Base-by-base conservation (phyloP, 2,113 vertebrate species). In the Promerops cafer region DNA sequence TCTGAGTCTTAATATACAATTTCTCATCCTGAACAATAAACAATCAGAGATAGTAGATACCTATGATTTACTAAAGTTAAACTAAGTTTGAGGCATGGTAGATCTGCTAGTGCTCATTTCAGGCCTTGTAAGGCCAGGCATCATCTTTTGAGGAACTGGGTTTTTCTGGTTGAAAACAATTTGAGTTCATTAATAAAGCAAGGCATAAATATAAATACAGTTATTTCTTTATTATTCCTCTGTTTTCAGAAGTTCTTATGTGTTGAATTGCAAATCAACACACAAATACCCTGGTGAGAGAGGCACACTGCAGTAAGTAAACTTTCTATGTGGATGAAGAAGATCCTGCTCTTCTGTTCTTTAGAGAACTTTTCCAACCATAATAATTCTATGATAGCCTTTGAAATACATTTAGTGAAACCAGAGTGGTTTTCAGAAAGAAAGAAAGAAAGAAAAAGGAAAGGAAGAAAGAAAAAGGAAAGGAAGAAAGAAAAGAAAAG, bases 61-160 rank as follows among this genome's bases (percentile, higher is more conserved):
- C 81, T 87, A 59, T 80, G 69, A 94, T 97, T 97, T 96, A 74
- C 72, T 90, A 45, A 83, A 94, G 70, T 76, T 93, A 90, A 96
- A 70, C 54, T 66, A 75, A 89, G 57, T 69, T 68, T 40, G 72
- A 95, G 47, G 17, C 26, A 49, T 53, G 47, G 40, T 19, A 45
- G 14, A 52, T 54, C 45, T 87, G 50, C 61, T 66, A 70, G 17
- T 77, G 78, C 37, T 89, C 53, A 37, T 50, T 56, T 40, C 66
- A 78, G 54, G 47, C 22, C 22, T 87, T 59, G 23, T 52, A 89
- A 87, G 57, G 68, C 39, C 10, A 9, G 57, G 35, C 31, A 35
- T 7, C 5, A 3, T 15, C 28, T 76, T 64, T 47, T 39, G 23
- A 53, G 40, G 16, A 83, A 64, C 9, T 68, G 68, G 26, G 54